Base-by-base conservation (phyloP, 2,113 vertebrate genomes). In the Muscicapa adusta region DNA sequence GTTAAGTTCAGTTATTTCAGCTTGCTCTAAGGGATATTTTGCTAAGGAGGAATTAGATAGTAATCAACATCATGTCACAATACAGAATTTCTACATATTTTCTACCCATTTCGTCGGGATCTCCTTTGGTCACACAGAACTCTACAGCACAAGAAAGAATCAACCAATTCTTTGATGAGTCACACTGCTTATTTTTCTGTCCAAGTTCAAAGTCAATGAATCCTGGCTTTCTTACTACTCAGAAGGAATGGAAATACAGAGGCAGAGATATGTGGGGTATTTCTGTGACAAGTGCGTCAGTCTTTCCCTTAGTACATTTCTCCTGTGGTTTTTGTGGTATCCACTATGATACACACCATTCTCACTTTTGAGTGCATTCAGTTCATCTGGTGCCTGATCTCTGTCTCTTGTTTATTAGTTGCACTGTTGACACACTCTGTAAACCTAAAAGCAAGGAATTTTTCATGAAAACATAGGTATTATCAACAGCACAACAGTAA, bases 281-380 rank as follows among this genome's bases (percentile, higher is more conserved):
- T 91, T 53, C 58, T 90, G 47, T 73, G 88, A 95, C 60, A 76
- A 94, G 50, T 68, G 58, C 47, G 29, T 96, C 85, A 91, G 67
- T 60, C 71, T 79, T 95, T 90, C 90, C 93, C 74, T 77, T 85
- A 86, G 66, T 66, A 70, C 50, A 57, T 73, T 91, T 90, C 92
- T 91, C 33, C 67, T 91, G 95, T 91, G 91, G 76, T 85, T 96
- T 96, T 94, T 89, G 91, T 89, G 94, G 93, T 91, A 73, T 76
- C 85, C 85, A 85, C 12, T 80, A 66, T n/a, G 82, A 96, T 93
- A 91, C 58, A 93, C 93, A 94, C 74, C 54, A 85, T 85, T 88
- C 78, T 91, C 67, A 58, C 66, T 70, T 89, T 70, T 68, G 58
- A 96, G 78, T 85, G 66, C 53, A 50, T 89, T 85, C 42, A 57